Base-by-base conservation (phyloP, 2,888 invertebrate species). In the Drosophila testacea region DNA sequence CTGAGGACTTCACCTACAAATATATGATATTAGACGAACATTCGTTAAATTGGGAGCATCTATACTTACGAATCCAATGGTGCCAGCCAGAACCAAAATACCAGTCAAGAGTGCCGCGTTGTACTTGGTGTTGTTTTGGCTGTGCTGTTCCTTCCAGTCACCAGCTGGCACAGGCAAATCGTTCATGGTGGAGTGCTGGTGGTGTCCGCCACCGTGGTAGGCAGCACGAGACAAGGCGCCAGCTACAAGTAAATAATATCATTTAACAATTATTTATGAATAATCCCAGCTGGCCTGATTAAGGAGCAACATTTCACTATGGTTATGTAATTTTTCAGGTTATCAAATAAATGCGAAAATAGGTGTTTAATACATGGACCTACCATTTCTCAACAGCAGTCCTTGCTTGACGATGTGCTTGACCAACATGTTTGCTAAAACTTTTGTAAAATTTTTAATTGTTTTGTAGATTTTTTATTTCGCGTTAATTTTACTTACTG, bases 161-260 rank as follows among this genome's bases (percentile, higher is more conserved):
- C 97, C 97, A 65, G 93, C 93, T 1, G 97, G 97, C 54, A 95
- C 93, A 0, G 96, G 96, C 90, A 97, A 92, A 90, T 97, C 97
- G 83, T 96, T 95, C 95, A 96, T 95, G 10, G 94, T 94, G 36
- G 88, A 71, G 30, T 80, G 83, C 50, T 82, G 55, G 50, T 90
- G 90, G 66, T 88, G 79, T 2, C 69, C 81, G 44, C 88, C 88
- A 61, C 79, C 86, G 44, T 92, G 91, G 65, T 91, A 91, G 16
- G 92, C 89, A 51, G 92, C 90, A 61, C 92, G 90, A 38, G 92
- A 91, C 59, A 92, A n/a, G 42, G 75, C 89, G 61, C 88, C 92
- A 83, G 83, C 92, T 91, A 41, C 1, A 52, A 61, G 16, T 27
- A 11, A 4, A 27, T 38, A 4, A 0, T 41, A 42, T 11, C 27